Evolutionary conservation across 1,140 invertebrate genomes (phyloP), one percentile per base, ranked within the genome.

Genomic region (Probaryconus sp.): DNA sequence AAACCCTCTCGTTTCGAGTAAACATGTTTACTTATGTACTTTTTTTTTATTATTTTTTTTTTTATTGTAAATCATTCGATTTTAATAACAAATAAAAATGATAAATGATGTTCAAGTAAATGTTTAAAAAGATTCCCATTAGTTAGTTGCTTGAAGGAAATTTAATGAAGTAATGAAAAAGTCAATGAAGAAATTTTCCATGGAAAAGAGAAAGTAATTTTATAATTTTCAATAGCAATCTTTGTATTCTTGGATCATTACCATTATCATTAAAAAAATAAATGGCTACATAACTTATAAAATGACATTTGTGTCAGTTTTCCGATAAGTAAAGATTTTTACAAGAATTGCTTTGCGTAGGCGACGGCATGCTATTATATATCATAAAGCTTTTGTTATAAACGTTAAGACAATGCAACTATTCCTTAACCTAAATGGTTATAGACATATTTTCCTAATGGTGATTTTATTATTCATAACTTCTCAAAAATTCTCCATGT

Each of bases 291-390:
- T 69, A 64, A 69, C 11, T 75, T 55, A 60, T 60, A 69, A 75
- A 65, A 69, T 69, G 64, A 63, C 63, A 68, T 74, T 68, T 68
- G 50, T 64, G 61, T 43, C 50, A 45, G 63, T 30, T 47, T 53
- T 37, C 43, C 43, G 48, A 60, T 55, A 64, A 40, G 26, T 26
- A 42, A 50, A 55, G 51, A 50, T 73, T 61, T 67, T 60, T 43
- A 14, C 18, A 33, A 21, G 21, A 51, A 64, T 51, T 35, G 51
- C 20, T 72, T 40, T 7, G 65, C 56, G 72, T 75, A 13, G 72
- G 72, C 65, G 64, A 47, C 20, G 47, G 45, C 51, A 75, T 53
- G 51, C 72, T 65, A 69, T 69, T 69, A 75, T 69, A 53, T 47
- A 69, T 75, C 31, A 64, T 64, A 64, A 24, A 16, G 42, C 53